Base-by-base conservation (phyloP, 2,888 invertebrate genomes). In the Xanthia icteritia region DNA sequence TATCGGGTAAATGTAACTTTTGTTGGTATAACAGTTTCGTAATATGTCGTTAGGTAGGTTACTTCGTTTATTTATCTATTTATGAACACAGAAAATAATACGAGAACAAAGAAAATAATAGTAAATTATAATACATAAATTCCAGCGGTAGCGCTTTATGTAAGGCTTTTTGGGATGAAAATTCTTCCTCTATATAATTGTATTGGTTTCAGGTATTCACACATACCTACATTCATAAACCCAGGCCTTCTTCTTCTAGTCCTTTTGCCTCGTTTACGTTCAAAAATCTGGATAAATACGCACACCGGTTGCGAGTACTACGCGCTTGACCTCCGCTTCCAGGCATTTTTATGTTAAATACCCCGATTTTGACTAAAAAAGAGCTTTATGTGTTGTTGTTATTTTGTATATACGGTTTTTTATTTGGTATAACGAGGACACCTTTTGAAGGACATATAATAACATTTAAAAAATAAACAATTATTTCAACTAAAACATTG, bases 1-100 rank as follows among this genome's bases (percentile, higher is more conserved):
- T 75, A 72, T 72, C 48, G 45, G 36, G n/a, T 36, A 61, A 65
- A 77, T 69, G 20, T 74, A 58, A 45, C 51, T 68, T 75, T 31
- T 58, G 23, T 68, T 42, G 9, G 39, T 58, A 56, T 23, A 15
- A 9, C 27, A 54, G 23, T 60, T 81, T 51, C 13, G 27, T 82
- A 51, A 75, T 64, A 64, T n/a, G 11, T 82, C 51, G 15, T 61
- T 66, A 36, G n/a, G 5, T 67, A 42, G 17, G 68, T 51, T 31
- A 36, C 9, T 45, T 73, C 36, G 27, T 64, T 64, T 77, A 45
- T 56, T 9, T 13, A 54, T 54, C 15, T 39, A 42, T 63, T 63
- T 63, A 36, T 36, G 5, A 45, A 45, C 20, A n/a, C 13, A 45
- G 63, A 77, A 45, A 64, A 23, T 42, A 56, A n/a, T 13, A n/a